phyloP scores from a whole-genome alignment of 2,113 vertebrate species.

The Rousettus leschenaultii region DNA sequence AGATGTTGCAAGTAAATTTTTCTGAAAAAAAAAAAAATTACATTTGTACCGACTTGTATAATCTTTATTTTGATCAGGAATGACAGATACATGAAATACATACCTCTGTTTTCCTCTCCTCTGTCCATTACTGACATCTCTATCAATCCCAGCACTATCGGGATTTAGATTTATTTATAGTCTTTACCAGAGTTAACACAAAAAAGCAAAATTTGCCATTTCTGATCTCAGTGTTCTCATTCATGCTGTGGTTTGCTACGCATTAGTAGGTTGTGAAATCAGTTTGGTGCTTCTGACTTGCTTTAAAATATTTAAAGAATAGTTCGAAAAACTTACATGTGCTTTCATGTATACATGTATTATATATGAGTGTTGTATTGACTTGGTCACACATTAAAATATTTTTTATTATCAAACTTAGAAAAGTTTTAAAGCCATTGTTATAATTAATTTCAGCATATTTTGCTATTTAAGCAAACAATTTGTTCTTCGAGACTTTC shows the following conservation, averaged over 20 bases:
- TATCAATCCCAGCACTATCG: neutral
- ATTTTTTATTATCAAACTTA: neutral
- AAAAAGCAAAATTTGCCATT: neutral
- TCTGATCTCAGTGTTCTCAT: neutral
- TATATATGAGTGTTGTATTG: neutral
- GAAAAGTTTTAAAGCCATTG: conserved; percentile 9
- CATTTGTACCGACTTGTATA: neutral
- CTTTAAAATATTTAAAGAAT: neutral
- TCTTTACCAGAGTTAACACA: neutral
- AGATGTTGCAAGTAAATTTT: neutral
- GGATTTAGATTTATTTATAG: neutral
- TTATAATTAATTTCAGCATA: neutral
- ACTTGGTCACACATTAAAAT: neutral
- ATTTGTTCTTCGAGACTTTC: neutral
- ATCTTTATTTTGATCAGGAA: neutral
- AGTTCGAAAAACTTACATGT: neutral
- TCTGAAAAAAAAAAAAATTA: neutral
- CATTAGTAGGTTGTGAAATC: neutral
- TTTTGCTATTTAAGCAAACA: neutral
- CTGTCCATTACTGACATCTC: neutral
- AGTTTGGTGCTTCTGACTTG: neutral
- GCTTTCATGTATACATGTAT: neutral
- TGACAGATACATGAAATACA: neutral
- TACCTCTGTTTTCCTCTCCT: neutral
- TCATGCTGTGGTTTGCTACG: neutral